These are phyloP conservation scores for Lobophora halterata DNA, from an alignment of 2,888 invertebrate genomes.

Conservation along the genomic window DNA sequence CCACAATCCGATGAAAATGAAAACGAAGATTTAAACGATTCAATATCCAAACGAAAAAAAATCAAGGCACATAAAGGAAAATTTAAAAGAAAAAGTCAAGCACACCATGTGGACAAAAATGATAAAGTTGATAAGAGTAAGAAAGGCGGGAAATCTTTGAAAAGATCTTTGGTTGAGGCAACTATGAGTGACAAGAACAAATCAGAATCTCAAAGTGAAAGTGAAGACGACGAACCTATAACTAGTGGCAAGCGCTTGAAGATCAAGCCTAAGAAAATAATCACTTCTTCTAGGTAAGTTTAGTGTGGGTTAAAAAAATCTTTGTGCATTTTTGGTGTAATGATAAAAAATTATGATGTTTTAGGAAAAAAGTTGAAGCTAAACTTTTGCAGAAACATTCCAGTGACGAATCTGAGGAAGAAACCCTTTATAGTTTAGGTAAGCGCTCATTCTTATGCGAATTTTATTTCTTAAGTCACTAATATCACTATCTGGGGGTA, in stretches of 20 bases:
- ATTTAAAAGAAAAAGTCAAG: conserved; percentile 69
- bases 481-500: too few relatives aligned
- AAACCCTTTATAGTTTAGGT: conserved; percentile 72
- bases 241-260: conserved; percentile 68
- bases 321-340: neutral
- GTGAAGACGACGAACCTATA: conserved; percentile 65
- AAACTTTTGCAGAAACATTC: conserved; percentile 75
- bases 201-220: conserved; percentile 74
- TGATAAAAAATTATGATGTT: too few relatives aligned
- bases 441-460: too few relatives aligned
- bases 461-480: too few relatives aligned
- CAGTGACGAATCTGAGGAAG: conserved; percentile 76
- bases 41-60: conserved; percentile 62
- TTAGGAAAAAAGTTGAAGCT: conserved; percentile 80
- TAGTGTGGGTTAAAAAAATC: neutral
- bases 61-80: conserved; percentile 70
- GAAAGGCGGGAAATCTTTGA: conserved; percentile 59
- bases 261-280: conserved; percentile 73
- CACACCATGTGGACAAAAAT: conserved; percentile 37
- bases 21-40: conserved; percentile 49
- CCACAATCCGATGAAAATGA: conserved; percentile 36
- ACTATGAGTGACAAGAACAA: conserved; percentile 66
- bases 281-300: conserved; percentile 60
- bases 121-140: conserved; percentile 44
- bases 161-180: conserved; percentile 59